Evolutionary conservation across 2,797 vertebrate species (phyloP).

Genomic region (Phoeniculus purpureus): DNA sequence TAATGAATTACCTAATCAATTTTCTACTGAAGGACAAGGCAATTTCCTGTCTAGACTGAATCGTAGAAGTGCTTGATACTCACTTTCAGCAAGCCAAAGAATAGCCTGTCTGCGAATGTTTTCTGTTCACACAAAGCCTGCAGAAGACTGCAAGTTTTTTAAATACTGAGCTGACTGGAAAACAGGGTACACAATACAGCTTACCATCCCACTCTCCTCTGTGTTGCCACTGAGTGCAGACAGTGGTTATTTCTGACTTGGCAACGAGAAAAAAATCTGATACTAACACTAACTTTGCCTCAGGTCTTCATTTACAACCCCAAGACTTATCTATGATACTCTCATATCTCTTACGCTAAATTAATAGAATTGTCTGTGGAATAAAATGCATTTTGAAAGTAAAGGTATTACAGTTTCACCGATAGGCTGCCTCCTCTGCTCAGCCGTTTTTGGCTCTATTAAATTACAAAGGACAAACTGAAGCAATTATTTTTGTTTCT

Average conservation of each 20-base stretch:
- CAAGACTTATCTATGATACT: neutral
- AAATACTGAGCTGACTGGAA: neutral
- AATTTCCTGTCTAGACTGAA: slow-evolving; percentile 67
- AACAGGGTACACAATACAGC: neutral
- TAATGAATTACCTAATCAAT: slow-evolving; percentile 64
- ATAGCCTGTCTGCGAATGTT: slow-evolving; percentile 28
- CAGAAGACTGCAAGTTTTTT: neutral
- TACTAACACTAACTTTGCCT: neutral
- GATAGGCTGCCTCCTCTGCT: neutral
- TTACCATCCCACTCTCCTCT: neutral
- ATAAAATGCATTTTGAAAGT: neutral
- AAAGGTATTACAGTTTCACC: neutral
- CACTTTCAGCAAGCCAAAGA: slow-evolving; percentile 57
- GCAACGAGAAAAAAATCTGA: neutral
- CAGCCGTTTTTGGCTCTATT: neutral
- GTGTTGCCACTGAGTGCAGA: neutral
- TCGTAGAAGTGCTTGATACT: slow-evolving; percentile 58
- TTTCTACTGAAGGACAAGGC: slow-evolving; percentile 58
- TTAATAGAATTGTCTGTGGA: neutral
- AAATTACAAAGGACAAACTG: neutral
- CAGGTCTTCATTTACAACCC: neutral
- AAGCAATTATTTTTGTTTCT: neutral
- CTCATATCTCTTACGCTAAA: neutral
- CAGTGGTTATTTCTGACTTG: neutral
- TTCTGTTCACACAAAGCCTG: slow-evolving; percentile 17